Percentiles rank a stretch among this genome's conserved stretches.
These are phyloP conservation scores for Aviceda subcristata DNA, from an alignment of 2,113 vertebrate species.

Conservation along the genomic window DNA sequence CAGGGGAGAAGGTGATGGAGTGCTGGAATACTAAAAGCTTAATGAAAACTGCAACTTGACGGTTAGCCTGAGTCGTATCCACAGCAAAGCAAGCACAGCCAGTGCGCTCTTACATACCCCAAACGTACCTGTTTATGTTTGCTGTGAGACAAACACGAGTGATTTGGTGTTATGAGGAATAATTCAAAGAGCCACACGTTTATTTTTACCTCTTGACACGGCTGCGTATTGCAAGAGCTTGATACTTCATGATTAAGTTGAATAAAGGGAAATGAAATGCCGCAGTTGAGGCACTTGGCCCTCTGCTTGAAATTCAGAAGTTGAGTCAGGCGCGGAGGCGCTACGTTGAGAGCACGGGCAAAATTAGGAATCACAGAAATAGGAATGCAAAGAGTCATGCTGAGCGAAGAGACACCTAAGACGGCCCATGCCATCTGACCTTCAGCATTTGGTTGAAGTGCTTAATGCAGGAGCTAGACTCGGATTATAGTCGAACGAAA, in stretches of 20 bases:
- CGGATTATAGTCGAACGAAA: background rate
- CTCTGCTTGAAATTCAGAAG: background rate
- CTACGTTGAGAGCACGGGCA: background rate
- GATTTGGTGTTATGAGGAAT: background rate
- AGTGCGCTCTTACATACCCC: fast-evolving
- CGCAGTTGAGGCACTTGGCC: background rate
- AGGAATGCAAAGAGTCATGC: fast-evolving
- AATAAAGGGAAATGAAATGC: background rate
- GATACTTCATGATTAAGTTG: background rate
- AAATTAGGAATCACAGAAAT: background rate
- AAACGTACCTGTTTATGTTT: fast-evolving
- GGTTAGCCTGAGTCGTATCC: background rate
- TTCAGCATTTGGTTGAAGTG: background rate
- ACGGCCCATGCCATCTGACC: background rate
- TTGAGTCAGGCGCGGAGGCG: background rate
- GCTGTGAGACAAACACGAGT: background rate
- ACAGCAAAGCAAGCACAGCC: fast-evolving
- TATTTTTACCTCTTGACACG: background rate
- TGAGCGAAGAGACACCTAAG: background rate
- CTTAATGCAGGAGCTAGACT: background rate
- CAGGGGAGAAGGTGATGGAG: background rate
- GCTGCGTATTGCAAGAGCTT: background rate
- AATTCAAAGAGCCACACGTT: background rate
- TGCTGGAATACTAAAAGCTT: background rate
- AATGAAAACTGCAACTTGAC: background rate